Evolutionary conservation across 2,888 invertebrate genomes (phyloP).

Genomic region (Enchytraeus crypticus): DNA sequence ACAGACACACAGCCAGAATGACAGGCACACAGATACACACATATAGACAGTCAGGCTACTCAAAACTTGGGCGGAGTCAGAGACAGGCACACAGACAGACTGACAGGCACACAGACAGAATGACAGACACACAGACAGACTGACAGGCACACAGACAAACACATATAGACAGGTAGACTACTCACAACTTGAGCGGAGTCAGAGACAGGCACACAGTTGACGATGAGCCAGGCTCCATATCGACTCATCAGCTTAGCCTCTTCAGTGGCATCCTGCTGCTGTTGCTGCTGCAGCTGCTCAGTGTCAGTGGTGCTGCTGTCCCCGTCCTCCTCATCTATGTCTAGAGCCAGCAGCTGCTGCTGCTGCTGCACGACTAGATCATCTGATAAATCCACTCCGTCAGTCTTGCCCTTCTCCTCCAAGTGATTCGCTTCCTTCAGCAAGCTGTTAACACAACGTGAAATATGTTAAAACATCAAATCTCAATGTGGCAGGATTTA

Average conservation of each 20-base stretch:
- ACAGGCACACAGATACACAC: no score
- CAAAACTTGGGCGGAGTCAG: no score
- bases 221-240: slow-evolving; percentile 94
- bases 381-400: no score
- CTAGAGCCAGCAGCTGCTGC: slow-evolving; percentile 50
- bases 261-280: no score
- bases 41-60: no score
- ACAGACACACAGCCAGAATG: no score
- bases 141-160: no score
- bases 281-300: slow-evolving; percentile 8
- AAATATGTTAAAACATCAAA: background rate
- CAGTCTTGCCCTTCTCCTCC: slow-evolving; percentile 43
- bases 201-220: slow-evolving; percentile 65
- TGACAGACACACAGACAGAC: no score
- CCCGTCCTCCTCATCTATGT: slow-evolving; percentile 33
- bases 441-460: slow-evolving; percentile 50
- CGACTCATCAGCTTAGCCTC: slow-evolving; percentile 45
- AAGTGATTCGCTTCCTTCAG: slow-evolving; percentile 70
- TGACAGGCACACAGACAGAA: no score
- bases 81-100: slow-evolving; percentile 60
- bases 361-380: slow-evolving; percentile 43
- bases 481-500: background rate
- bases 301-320: background rate
- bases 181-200: slow-evolving; percentile 50
- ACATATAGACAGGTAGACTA: no score